phyloP scores from a whole-genome alignment of 2,888 invertebrate genomes.

The Autographa gamma region DNA sequence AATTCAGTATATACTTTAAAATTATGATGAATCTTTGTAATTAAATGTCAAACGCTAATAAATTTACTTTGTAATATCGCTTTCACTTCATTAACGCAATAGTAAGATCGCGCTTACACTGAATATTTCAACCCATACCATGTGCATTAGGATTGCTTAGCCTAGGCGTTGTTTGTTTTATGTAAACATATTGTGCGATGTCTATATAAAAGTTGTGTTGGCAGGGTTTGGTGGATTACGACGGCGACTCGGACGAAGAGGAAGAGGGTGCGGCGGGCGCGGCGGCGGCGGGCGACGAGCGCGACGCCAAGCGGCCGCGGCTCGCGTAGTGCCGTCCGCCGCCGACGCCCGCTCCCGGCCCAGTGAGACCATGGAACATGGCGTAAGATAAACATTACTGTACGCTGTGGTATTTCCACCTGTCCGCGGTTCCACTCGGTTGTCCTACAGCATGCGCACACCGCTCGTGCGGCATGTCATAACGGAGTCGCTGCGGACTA shows the following conservation, averaged over 20 bases:
- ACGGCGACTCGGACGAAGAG: conserved; percentile 98
- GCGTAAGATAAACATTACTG: conserved; percentile 57
- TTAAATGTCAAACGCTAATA: not conserved
- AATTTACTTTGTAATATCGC: not conserved
- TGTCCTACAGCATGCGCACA: conserved; percentile 11
- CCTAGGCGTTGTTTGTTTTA: conserved; percentile 26
- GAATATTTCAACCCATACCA: conserved; percentile 16
- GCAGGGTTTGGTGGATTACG: conserved; percentile 98
- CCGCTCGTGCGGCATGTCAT: conserved; percentile 6
- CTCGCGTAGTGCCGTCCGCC: conserved; percentile 90
- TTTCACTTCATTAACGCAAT: conserved; percentile 3
- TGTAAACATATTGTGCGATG: conserved; percentile 6
- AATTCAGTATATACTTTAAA: not conserved
- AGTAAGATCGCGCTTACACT: conserved; percentile 4
- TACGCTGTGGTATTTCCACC: conserved; percentile 50
- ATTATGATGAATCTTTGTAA: no score
- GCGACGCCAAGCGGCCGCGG: conserved; percentile 92
- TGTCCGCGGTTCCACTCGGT: conserved; percentile 43
- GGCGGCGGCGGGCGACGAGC: conserved; percentile 73
- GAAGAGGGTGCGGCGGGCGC: conserved; percentile 89
- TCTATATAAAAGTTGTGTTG: conserved; percentile 25
- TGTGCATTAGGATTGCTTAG: conserved; percentile 33
- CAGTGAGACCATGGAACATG: conserved; percentile 65
- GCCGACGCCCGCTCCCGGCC: conserved; percentile 68
- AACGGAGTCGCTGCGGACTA: conserved; percentile 32